These are phyloP conservation scores for Automeris io DNA, from an alignment of 2,888 invertebrate species.

Conservation along the genomic window DNA sequence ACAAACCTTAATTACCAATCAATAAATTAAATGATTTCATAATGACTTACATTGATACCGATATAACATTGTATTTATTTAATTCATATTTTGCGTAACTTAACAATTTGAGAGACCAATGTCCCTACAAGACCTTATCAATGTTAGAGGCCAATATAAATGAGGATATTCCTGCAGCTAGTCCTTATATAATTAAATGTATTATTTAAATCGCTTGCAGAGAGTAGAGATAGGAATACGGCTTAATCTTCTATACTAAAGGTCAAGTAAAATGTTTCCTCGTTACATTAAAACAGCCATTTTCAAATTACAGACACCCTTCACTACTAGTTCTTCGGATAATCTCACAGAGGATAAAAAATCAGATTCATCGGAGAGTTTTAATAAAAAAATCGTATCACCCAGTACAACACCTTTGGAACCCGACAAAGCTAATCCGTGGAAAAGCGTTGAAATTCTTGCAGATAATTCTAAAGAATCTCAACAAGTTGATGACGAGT, in stretches of 20 bases:
- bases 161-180: too few species aligned
- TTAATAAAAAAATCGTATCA: conserved; percentile 24
- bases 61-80: too few species aligned
- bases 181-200: too few species aligned
- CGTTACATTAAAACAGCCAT: conserved; percentile 7
- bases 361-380: conserved; percentile 26
- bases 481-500: conserved; percentile 61
- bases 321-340: conserved; percentile 51
- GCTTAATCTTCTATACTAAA: neutral
- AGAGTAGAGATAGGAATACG: too few species aligned
- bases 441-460: conserved; percentile 49
- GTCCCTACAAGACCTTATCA: too few species aligned
- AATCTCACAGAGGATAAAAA: conserved; percentile 39
- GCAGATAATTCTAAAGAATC: conserved; percentile 21
- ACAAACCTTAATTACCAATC: too few species aligned
- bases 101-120: too few species aligned
- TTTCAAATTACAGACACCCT: conserved; percentile 46
- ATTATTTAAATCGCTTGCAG: too few species aligned
- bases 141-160: too few species aligned
- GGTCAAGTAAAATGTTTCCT: neutral
- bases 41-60: too few species aligned
- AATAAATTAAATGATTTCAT: too few species aligned
- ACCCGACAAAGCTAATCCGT: conserved; percentile 42
- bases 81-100: too few species aligned
- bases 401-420: conserved; percentile 57